Conservation (phyloP, 2,888 invertebrate species). For the Kuschelorhynchus macadamiae region DNA sequence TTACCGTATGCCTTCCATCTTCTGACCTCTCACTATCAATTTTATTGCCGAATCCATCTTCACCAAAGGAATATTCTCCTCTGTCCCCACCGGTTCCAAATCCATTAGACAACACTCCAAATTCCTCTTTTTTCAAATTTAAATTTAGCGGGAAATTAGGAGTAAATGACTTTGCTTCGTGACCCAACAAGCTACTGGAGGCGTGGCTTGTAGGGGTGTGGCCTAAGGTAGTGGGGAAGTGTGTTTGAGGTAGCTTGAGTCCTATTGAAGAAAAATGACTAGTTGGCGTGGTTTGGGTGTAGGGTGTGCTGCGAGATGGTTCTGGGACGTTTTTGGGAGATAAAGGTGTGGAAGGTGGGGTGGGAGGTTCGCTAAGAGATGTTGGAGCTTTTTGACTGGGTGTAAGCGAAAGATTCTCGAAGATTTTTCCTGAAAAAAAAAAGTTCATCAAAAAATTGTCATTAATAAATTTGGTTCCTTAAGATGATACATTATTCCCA, state of each 20-base stretch:
- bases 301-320: constrained; percentile 36
- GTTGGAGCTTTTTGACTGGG: constrained; percentile 56
- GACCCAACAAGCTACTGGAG: constrained; percentile 7
- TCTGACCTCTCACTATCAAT: constrained; percentile 52
- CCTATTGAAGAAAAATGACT: constrained; percentile 43
- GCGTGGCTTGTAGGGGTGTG: constrained; percentile 26
- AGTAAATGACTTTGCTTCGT: constrained; percentile 10
- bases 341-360: constrained; percentile 70
- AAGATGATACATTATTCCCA: no score
- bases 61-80: constrained; percentile 18
- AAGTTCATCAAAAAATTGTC: no score
- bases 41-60: constrained; percentile 54
- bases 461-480: no score
- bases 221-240: constrained; percentile 35
- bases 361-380: constrained; percentile 70
- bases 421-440: constrained; percentile 69
- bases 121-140: constrained; percentile 41
- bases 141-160: constrained; percentile 41
- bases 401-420: constrained; percentile 66
- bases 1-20: constrained; percentile 50
- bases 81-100: constrained; percentile 22
- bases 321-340: constrained; percentile 63
- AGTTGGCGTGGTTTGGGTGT: constrained; percentile 32
- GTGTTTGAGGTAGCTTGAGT: constrained; percentile 62
- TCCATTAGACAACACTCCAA: constrained; percentile 28